phyloP scores from a whole-genome alignment of 2,797 vertebrate genomes.

The Florisuga fusca region DNA sequence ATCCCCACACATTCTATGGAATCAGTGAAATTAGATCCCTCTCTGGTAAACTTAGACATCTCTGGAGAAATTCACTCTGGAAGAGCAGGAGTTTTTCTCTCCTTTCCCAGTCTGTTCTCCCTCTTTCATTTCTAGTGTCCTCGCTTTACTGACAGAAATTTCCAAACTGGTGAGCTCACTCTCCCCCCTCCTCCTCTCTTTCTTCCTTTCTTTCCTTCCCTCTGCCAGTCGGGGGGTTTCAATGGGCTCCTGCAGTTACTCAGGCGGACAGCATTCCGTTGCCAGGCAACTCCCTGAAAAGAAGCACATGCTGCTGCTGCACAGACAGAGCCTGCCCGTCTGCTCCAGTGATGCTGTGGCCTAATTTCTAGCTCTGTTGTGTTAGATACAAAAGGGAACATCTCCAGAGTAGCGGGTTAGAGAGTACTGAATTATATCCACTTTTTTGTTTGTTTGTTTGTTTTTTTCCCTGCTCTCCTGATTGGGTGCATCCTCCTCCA shows the following conservation, averaged over 20 bases:
- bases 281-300: conserved; percentile 71
- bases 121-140: not conserved
- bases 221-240: conserved; percentile 45
- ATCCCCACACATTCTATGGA: not conserved
- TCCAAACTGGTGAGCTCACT: conserved; percentile 66
- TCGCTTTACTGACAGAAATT: conserved; percentile 35
- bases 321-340: conserved; percentile 68
- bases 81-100: not conserved
- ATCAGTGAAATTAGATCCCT: not conserved
- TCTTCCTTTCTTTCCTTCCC: conserved; percentile 50
- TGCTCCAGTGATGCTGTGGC: conserved; percentile 70
- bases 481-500: not conserved
- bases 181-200: conserved; percentile 22
- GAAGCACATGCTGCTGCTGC: conserved; percentile 58
- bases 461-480: not conserved
- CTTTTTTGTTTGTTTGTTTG: not conserved
- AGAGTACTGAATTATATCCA: conserved; percentile 56
- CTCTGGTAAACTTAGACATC: not conserved
- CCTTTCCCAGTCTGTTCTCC: not conserved
- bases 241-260: conserved; percentile 56
- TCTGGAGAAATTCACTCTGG: not conserved
- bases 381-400: conserved; percentile 69
- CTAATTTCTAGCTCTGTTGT: conserved; percentile 72
- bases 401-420: conserved; percentile 47
- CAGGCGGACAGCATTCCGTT: conserved; percentile 76